Conservation (phyloP, 2,797 vertebrate genomes). For the Crocidura indochinensis region DNA sequence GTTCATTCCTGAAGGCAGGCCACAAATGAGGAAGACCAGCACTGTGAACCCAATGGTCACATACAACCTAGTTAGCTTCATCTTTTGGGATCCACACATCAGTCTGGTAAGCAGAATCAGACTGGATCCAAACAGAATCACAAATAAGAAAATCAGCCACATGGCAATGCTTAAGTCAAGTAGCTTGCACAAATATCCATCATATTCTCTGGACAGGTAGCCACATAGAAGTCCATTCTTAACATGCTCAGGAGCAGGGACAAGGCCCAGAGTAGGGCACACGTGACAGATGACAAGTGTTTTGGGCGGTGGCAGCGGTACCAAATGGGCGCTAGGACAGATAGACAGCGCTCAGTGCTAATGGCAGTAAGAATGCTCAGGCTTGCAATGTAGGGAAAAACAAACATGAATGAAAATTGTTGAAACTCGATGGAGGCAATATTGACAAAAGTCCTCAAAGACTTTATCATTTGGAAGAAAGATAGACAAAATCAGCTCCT, state of each 20-base stretch:
- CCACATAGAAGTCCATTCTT: slow-evolving; percentile 6
- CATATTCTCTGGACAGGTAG: accelerated
- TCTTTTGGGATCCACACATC: slow-evolving; percentile 75
- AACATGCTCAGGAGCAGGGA: slow-evolving; percentile 81
- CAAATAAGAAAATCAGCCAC: slow-evolving; percentile 80
- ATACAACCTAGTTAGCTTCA: slow-evolving; percentile 77
- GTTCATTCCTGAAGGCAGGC: slow-evolving; percentile 80
- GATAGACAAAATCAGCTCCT: no score
- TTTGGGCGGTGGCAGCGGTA: slow-evolving; percentile 81
- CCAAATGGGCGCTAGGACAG: slow-evolving; percentile 84
- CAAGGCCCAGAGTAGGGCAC: slow-evolving; percentile 75
- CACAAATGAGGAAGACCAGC: slow-evolving; percentile 85
- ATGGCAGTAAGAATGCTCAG: no score
- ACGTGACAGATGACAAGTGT: slow-evolving; percentile 61
- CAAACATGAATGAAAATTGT: no score
- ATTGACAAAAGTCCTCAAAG: no score
- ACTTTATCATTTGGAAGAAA: no score
- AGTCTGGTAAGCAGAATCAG: slow-evolving; percentile 78
- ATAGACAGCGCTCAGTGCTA: slow-evolving; percentile 63
- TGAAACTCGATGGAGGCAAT: no score
- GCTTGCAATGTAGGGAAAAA: no score
- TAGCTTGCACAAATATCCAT: background rate
- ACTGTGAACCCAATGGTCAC: slow-evolving; percentile 75
- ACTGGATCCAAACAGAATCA: slow-evolving; percentile 81
- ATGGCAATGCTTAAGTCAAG: slow-evolving; percentile 68